Evolutionary conservation across 2,797 vertebrate genomes (phyloP), one percentile per base, ranked within the genome.

Genomic region (Rhinichthys osculus): DNA sequence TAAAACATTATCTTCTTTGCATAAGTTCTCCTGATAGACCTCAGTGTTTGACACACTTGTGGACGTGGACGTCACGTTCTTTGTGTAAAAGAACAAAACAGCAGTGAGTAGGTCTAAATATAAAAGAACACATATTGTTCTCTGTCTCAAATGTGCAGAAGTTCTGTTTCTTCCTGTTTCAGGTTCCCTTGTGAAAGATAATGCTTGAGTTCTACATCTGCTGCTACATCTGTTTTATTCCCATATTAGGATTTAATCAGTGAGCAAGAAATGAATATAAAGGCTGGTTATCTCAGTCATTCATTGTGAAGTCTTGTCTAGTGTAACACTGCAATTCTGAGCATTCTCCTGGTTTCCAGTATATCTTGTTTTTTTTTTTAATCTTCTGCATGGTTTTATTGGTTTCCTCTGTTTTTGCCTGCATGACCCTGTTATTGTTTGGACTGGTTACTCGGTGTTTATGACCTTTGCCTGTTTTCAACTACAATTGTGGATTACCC

Each of bases 111-210:
- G 13, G 54, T 71, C 82, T 87, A 89, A 89, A 87, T 82, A 87
- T 79, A 87, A 82, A 89, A 78, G 1, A 70, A 86, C 35, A 73
- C 78, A 73, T 67, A 84, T 77, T 81, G 87, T 82, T 52, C 50
- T 87, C 69, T 62, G 80, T 84, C 78, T 35, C 70, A 70, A 78
- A 87, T 74, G 59, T 62, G 78, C 86, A 83, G 77, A 87, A 86
- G 86, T 67, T 78, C 23, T 17, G 14, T 71, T 76, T n/a, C 27
- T 89, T 89, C 87, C 88, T 88, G 59, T 88, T 90, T 85, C 69
- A 64, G 35, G 86, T 90, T 91, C 89, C 88, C 80, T 77, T 87
- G 57, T 88, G 67, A 88, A 87, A 78, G 14, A 74, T 57, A 86
- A 83, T 6, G 79, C 40, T 59, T 27, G n/a, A 62, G n/a, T 59